phyloP scores from a whole-genome alignment of 2,888 invertebrate genomes.

The Volucella inanis region DNA sequence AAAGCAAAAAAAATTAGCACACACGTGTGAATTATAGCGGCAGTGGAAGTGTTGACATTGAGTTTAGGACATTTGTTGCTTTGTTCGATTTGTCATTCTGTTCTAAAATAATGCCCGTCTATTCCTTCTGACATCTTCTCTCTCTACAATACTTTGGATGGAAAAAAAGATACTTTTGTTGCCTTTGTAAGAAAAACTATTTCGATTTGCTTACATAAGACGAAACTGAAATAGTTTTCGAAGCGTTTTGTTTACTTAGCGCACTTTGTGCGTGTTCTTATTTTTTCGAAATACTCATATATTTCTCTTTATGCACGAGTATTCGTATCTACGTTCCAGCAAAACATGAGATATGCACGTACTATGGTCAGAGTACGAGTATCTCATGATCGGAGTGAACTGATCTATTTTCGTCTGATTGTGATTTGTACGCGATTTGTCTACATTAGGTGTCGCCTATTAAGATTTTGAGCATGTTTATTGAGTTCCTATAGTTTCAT shows the following conservation, averaged over 20 bases:
- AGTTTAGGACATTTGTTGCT: conserved; percentile 26
- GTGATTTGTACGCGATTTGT: conserved; percentile 22
- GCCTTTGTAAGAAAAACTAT: conserved; percentile 18
- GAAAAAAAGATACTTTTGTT: neutral
- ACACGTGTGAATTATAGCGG: conserved; percentile 43
- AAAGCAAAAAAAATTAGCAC: conserved; percentile 32
- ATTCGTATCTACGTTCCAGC: neutral
- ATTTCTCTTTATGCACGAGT: neutral
- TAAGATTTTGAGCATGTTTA: conserved; percentile 28
- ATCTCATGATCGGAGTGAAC: neutral
- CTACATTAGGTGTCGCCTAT: neutral
- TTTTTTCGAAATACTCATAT: too few relatives aligned
- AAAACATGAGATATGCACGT: conserved; percentile 25
- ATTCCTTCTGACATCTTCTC: conserved; percentile 1
- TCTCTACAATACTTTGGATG: neutral
- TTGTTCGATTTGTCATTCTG: neutral
- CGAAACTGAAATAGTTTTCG: conserved; percentile 28
- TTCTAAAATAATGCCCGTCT: neutral
- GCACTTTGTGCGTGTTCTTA: conserved; percentile 14
- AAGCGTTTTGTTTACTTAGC: neutral
- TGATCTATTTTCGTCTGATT: conserved; percentile 45
- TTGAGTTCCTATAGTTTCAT: conserved; percentile 18
- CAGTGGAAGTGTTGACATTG: conserved; percentile 48
- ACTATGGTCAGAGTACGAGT: neutral
- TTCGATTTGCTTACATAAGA: conserved; percentile 34